Conservation (phyloP, 1,140 invertebrate species). For the Spodoptera frugiperda region DNA sequence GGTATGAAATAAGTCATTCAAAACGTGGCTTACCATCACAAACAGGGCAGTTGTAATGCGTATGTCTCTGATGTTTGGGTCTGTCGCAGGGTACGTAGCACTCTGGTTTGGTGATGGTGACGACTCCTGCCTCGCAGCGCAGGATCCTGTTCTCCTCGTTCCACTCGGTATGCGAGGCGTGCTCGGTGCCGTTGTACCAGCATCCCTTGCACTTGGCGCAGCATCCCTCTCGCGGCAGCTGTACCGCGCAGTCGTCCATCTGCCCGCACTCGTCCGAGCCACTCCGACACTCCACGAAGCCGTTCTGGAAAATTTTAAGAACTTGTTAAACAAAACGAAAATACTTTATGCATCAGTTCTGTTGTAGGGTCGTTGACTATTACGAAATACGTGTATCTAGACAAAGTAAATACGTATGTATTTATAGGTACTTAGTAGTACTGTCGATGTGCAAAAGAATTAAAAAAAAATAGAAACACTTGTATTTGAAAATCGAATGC, state of each 20-base stretch:
- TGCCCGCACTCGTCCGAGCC: slow-evolving; percentile 74
- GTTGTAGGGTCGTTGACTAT: too few relatives aligned
- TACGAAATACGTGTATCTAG: too few relatives aligned
- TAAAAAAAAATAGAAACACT: too few relatives aligned
- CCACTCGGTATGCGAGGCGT: slow-evolving; percentile 93
- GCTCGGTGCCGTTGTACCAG: slow-evolving; percentile 89
- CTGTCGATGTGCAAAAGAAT: too few relatives aligned
- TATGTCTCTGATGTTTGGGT: slow-evolving; percentile 90
- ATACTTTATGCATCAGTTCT: too few relatives aligned
- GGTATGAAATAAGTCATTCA: background rate
- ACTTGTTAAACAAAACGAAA: background rate
- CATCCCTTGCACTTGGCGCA: slow-evolving; percentile 88
- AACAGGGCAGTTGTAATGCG: slow-evolving; percentile 91
- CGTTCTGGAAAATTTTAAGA: slow-evolving; percentile 69
- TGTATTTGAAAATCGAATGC: too few relatives aligned
- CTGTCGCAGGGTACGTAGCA: slow-evolving; percentile 93
- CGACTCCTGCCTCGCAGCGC: slow-evolving; percentile 93
- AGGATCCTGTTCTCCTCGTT: slow-evolving; percentile 90
- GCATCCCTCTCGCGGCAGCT: slow-evolving; percentile 79
- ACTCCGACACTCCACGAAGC: slow-evolving; percentile 79
- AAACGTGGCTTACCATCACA: slow-evolving; percentile 87
- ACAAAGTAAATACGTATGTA: too few relatives aligned
- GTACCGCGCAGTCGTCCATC: slow-evolving; percentile 78
- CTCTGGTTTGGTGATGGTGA: slow-evolving; percentile 92
- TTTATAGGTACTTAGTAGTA: too few relatives aligned